Conservation (phyloP, 2,797 vertebrate genomes). For the Lepus townsendii region DNA sequence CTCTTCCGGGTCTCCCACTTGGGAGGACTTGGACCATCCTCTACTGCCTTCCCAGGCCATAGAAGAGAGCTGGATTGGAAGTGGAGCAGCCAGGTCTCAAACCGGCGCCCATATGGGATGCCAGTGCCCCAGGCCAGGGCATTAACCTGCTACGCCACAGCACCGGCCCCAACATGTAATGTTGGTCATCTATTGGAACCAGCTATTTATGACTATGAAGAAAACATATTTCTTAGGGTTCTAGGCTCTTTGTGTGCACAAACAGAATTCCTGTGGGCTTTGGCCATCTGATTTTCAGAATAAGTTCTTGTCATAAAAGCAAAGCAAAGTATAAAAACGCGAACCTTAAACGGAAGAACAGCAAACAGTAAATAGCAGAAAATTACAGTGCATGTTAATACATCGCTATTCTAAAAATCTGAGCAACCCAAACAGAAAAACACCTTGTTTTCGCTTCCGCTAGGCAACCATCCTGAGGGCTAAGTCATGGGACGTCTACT, state of each 20-base stretch:
- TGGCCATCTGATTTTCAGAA: slow-evolving; percentile 8
- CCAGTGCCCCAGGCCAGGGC: too few species aligned
- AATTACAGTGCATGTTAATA: background rate
- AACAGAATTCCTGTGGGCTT: slow-evolving; percentile 2
- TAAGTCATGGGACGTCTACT: background rate
- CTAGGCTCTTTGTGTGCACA: background rate
- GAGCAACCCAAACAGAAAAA: slow-evolving; percentile 57
- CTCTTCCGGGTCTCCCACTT: too few species aligned
- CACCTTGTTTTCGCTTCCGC: slow-evolving; percentile 14
- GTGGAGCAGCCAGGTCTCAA: too few species aligned
- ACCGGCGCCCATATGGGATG: too few species aligned
- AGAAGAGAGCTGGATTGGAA: too few species aligned
- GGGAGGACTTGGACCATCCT: too few species aligned
- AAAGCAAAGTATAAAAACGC: slow-evolving; percentile 40
- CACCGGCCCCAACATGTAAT: too few species aligned
- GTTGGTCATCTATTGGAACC: background rate
- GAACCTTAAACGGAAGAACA: slow-evolving; percentile 49
- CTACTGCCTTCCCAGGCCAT: too few species aligned
- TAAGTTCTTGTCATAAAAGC: background rate
- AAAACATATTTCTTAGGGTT: slow-evolving; percentile 31
- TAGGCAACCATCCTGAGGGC: background rate
- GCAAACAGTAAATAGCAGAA: background rate
- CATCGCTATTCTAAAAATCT: slow-evolving; percentile 31
- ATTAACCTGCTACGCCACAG: too few species aligned
- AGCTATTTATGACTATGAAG: slow-evolving; percentile 13